Evolutionary conservation across 2,888 invertebrate genomes (phyloP).

Genomic region (Hyles lineata): DNA sequence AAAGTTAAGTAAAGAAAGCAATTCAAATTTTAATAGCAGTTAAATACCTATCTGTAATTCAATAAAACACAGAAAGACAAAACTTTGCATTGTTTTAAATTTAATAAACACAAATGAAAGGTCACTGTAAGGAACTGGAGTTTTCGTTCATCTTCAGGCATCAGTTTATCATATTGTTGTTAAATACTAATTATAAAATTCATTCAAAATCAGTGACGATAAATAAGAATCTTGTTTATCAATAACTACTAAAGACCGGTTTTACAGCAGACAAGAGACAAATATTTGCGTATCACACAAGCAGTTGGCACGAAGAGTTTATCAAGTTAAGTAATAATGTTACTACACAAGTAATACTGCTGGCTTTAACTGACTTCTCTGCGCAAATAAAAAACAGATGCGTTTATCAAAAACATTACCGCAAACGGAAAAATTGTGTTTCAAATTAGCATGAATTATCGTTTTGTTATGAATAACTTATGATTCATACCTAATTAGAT

Average conservation of each 20-base stretch:
- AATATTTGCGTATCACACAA: constrained; percentile 4
- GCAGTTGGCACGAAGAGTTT: too few relatives aligned
- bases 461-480: not conserved
- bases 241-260: not conserved
- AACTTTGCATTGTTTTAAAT: too few relatives aligned
- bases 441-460: not conserved
- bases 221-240: not conserved
- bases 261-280: not conserved
- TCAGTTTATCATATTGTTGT: not conserved
- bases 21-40: too few relatives aligned
- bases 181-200: not conserved
- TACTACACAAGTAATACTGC: too few relatives aligned
- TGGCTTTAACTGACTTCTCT: too few relatives aligned
- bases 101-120: too few relatives aligned
- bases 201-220: not conserved
- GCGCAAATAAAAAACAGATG: not conserved
- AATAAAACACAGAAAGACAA: too few relatives aligned
- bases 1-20: too few relatives aligned
- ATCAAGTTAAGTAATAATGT: too few relatives aligned
- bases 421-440: not conserved
- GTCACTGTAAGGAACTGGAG: too few relatives aligned
- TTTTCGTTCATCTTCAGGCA: too few relatives aligned
- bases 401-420: not conserved
- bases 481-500: not conserved
- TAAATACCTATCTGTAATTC: too few relatives aligned